Base-by-base conservation (phyloP, 2,113 vertebrate species). In the Lepisosteus osseus region DNA sequence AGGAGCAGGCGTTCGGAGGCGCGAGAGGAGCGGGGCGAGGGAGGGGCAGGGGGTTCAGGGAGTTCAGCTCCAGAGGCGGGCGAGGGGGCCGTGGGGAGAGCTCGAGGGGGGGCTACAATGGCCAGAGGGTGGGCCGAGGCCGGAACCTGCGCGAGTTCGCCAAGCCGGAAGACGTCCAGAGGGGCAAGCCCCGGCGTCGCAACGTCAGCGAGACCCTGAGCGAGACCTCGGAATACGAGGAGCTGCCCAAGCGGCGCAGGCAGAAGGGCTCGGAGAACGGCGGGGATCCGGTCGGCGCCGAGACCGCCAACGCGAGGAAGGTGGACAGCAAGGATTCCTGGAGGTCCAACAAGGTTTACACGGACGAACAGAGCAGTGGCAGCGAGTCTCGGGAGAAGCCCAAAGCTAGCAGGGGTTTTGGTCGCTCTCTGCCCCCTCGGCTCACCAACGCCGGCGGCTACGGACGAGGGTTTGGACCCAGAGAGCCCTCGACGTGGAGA, bases 131-230 rank as follows among this genome's bases (percentile, higher is more conserved):
- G 3, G 77, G 85, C 55, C 85, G 96, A 13, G 96, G 94, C 1
- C 83, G 95, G 55, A 92, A 91, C 0, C 73, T 89, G 2, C 86
- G 94, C 0, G 97, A 98, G 5, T 91, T 94, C 11, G 84, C 83
- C 15, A 94, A 90, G 65, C 79, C 85, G 0, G 97, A 98, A 11
- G 97, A 98, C 11, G 88, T 93, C 70, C 90, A 95, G 59, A 82
- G 96, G 12, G 93, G 94, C 54, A 97, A 94, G 71, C 94, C 95
- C 0, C 83, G 97, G 7, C 89, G 97, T 4, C 80, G 97, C 2
- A 97, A 98, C 0, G 95, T 95, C 3, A 99, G 97, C 0, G 97
- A 99, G 88, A 99, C 97, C 0, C 91, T 97, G 73, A 99, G 97
- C 0, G 96, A 99, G 79, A 89, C 95, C n/a, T 99, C 97, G 0